Evolutionary conservation across 2,797 vertebrate genomes (phyloP).

Genomic region (Chiloscyllium punctatum): DNA sequence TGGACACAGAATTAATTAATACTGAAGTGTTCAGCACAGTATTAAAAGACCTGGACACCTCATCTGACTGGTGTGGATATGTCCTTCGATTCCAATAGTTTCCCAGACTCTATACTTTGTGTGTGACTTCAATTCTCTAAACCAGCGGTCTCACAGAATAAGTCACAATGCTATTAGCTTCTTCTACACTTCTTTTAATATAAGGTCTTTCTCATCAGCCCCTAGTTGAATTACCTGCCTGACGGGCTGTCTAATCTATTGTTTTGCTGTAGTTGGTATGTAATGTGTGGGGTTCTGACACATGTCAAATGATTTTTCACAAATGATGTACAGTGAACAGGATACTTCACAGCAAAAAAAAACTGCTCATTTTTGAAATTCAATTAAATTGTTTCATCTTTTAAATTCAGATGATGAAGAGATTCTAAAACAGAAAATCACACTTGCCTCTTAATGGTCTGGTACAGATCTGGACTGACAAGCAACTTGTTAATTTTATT

Average conservation of each 20-base stretch:
- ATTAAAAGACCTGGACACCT: not conserved
- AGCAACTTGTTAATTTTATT: not conserved
- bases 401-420: not conserved
- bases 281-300: not conserved
- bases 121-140: not conserved
- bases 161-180: conserved; percentile 10
- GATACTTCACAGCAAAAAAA: conserved; percentile 1
- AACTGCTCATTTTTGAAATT: not conserved
- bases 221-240: conserved; percentile 14
- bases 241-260: conserved; percentile 8
- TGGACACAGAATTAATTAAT: not conserved
- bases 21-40: not conserved
- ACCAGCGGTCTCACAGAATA: not conserved
- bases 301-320: not conserved
- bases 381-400: not conserved
- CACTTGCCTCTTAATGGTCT: not conserved
- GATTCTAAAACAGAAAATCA: not conserved
- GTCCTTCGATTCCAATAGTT: not conserved
- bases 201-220: conserved; percentile 24
- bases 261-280: not conserved
- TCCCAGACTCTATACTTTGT: not conserved
- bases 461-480: not conserved
- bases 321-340: not conserved
- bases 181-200: conserved; percentile 16
- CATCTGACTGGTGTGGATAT: not conserved